Percentiles rank a stretch among this genome's conserved stretches.
These are phyloP conservation scores for Pelochelys cantorii DNA, from an alignment of 2,797 vertebrate genomes.

Conservation along the genomic window DNA sequence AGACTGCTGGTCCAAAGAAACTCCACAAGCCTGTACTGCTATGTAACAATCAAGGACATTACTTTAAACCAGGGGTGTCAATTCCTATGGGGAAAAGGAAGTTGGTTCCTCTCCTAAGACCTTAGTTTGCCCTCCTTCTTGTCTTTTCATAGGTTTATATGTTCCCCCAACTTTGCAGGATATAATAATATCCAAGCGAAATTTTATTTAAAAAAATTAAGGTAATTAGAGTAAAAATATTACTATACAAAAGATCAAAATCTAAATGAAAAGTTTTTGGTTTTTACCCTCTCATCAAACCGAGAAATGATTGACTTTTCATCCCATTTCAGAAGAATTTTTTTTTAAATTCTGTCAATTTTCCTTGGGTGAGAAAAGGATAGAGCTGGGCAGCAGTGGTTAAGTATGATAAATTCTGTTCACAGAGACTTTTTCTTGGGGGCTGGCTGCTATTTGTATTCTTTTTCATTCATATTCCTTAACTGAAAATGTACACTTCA, in stretches of 20 bases:
- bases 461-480: neutral
- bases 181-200: neutral
- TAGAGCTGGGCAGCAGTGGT: neutral
- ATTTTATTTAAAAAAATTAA: neutral
- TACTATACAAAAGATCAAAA: neutral
- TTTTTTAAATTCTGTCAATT: neutral
- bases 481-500: neutral
- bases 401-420: neutral
- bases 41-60: slow-evolving; percentile 19
- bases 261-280: neutral
- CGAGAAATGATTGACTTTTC: neutral
- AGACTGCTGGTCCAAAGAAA: slow-evolving; percentile 44
- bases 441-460: neutral
- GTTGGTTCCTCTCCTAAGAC: neutral
- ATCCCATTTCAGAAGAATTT: neutral
- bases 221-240: neutral
- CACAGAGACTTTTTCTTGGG: neutral
- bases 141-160: neutral
- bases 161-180: neutral
- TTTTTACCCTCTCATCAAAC: neutral
- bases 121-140: neutral
- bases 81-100: neutral
- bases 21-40: neutral
- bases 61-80: neutral
- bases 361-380: neutral